These are phyloP conservation scores for Sapayoa aenigma DNA, from an alignment of 2,113 vertebrate species.

Conservation along the genomic window DNA sequence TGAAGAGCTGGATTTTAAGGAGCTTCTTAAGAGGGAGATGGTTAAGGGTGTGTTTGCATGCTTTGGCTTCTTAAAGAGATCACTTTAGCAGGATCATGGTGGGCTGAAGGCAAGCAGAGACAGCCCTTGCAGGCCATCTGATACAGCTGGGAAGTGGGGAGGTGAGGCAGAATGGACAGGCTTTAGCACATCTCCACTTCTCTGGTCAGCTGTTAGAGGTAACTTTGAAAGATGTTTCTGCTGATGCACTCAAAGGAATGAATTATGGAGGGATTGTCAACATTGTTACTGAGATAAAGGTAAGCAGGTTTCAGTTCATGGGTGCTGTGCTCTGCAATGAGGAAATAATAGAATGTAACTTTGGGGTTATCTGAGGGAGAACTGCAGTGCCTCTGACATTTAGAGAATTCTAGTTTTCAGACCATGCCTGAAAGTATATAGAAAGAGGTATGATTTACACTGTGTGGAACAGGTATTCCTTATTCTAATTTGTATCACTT, in stretches of 20 bases:
- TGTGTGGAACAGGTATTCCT: neutral
- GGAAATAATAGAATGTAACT: neutral
- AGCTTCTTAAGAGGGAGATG: neutral
- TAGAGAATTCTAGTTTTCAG: neutral
- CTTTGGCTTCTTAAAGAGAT: neutral
- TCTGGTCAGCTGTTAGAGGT: neutral
- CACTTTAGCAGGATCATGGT: accelerated
- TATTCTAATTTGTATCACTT: neutral
- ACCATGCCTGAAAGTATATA: neutral
- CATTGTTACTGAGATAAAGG: neutral
- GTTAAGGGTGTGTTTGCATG: neutral
- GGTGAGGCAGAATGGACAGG: neutral
- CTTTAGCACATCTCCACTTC: neutral
- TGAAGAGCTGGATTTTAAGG: neutral
- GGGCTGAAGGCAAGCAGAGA: neutral
- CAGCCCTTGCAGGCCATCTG: neutral
- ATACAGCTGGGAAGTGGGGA: neutral
- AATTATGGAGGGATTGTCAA: neutral
- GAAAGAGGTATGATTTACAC: neutral
- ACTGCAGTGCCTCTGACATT: accelerated
- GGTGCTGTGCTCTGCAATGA: neutral
- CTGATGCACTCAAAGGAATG: neutral
- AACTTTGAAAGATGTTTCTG: neutral
- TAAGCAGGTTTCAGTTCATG: neutral
- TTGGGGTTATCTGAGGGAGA: neutral